Evolutionary conservation across 2,888 invertebrate genomes (phyloP), one percentile per base, ranked within the genome.

Genomic region (Agriotes lineatus): DNA sequence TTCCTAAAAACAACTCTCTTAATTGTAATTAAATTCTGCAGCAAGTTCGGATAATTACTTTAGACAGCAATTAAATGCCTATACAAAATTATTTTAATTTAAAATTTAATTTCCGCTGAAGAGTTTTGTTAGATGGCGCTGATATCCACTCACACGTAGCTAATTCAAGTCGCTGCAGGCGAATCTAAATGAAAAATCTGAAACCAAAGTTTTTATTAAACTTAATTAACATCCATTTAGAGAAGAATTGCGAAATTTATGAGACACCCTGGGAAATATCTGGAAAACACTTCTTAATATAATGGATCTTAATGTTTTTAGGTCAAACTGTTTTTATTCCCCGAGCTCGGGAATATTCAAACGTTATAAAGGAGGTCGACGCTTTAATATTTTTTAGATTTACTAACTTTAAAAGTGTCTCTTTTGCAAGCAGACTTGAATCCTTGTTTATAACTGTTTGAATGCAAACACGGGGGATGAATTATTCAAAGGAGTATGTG

Each of bases 51-150:
- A 75, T 78, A 81, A 80, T 81, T 79, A 77, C 76, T 75, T 78
- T 74, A 72, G 77, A 75, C 75, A 71, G 79, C 80, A 82, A 81
- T 82, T 81, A 81, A 78, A 79, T 77, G 78, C 77, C 81, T 77
- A 81, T 82, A 81, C 76, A 81, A 82, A 81, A 82, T 81, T 81
- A 81, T 80, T 80, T 81, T 78, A 81, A 82, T 81, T 81, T 80
- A 78, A 71, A 79, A 74, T 77, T 78, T 78, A 78, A 78, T 77
- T 77, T 78, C 78, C 78, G 78, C 63, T 57, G 73, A 70, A 71
- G 71, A 60, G 61, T 69, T 67, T 56, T 66, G 70, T 58, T 63
- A 60, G 67, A 71, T 64, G 63, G 64, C 63, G 70, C 42, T 57
- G 69, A 74, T 68, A 68, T 66, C 61, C 75, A 71, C 75, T 73